phyloP scores from a whole-genome alignment of 1,140 invertebrate genomes.

The Drosophila willistoni region DNA sequence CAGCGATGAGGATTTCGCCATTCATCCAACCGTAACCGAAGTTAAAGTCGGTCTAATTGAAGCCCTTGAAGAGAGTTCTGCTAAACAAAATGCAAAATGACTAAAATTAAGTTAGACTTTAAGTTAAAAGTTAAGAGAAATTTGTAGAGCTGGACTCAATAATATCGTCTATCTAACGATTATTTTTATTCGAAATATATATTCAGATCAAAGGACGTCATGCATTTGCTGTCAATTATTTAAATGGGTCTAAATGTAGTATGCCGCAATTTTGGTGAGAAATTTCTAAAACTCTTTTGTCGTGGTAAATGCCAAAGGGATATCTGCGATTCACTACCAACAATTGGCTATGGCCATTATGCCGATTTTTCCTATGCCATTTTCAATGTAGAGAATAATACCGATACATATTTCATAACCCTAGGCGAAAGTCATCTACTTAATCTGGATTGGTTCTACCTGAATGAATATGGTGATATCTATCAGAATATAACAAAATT shows the following conservation, averaged over 20 bases:
- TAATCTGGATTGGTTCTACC: not conserved
- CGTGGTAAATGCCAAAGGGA: not conserved
- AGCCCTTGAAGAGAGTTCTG: not conserved
- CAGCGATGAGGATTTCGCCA: not conserved
- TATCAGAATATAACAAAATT: not conserved
- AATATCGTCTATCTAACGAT: not conserved
- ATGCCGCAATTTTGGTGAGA: not conserved
- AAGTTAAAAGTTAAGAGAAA: not conserved
- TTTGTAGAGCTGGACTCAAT: not conserved
- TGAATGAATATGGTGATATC: slow-evolving; percentile 2
- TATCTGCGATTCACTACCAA: not conserved
- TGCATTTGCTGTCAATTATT: not conserved
- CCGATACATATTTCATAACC: not conserved
- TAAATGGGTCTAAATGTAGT: not conserved
- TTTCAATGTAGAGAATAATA: not conserved
- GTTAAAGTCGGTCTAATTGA: slow-evolving; percentile 4
- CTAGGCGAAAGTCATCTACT: not conserved
- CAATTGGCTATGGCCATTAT: too few species aligned
- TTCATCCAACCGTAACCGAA: not conserved
- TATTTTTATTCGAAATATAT: not conserved
- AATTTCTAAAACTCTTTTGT: not conserved
- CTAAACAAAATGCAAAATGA: not conserved
- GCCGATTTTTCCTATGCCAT: not conserved
- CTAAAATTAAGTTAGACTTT: not conserved
- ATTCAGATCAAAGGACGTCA: not conserved